Base-by-base conservation (phyloP, 2,797 vertebrate genomes). In the Pterois miles region DNA sequence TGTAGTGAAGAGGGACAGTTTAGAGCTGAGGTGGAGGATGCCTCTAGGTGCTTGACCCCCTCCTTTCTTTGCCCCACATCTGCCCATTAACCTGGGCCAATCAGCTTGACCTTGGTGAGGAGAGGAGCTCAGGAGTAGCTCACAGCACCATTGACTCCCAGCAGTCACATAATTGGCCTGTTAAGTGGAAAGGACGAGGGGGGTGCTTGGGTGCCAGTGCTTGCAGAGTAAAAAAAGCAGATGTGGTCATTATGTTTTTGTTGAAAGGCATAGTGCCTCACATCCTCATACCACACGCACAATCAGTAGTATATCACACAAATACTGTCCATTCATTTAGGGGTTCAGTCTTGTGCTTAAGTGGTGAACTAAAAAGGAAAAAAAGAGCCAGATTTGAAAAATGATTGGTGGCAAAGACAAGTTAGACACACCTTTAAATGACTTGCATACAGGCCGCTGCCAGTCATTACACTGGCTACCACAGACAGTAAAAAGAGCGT, bases 41-140 rank as follows among this genome's bases (percentile, higher is more conserved):
- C 92, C 92, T 91, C 82, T 88, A 87, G 91, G 91, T 93, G 94
- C 93, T 94, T 94, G 92, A 95, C 93, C 93, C 91, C 86, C 88
- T 89, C 83, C 89, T 90, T 91, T 91, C 87, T 90, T 88, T 92
- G 88, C 90, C 85, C 91, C 84, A 90, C 91, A 91, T 92, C 89
- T 93, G 88, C 91, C 94, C 89, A 95, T 95, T 96, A 95, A 95
- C 94, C 94, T 95, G 91, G 81, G 87, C 93, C 93, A 94, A 95
- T 95, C 93, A 94, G 89, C 92, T 93, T 95, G 95, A 95, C 96
- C 95, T 94, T 95, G 91, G 84, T 83, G 86, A 93, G 80, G 79
- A 93, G 92, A 94, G 82, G 80, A 86, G 84, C 87, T 84, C 74
- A 76, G 81, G 92, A 93, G 92, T 88, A 91, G 89, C 86, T 91